Conservation (phyloP, 2,113 vertebrate genomes). For the Hyperoodon ampullatus region DNA sequence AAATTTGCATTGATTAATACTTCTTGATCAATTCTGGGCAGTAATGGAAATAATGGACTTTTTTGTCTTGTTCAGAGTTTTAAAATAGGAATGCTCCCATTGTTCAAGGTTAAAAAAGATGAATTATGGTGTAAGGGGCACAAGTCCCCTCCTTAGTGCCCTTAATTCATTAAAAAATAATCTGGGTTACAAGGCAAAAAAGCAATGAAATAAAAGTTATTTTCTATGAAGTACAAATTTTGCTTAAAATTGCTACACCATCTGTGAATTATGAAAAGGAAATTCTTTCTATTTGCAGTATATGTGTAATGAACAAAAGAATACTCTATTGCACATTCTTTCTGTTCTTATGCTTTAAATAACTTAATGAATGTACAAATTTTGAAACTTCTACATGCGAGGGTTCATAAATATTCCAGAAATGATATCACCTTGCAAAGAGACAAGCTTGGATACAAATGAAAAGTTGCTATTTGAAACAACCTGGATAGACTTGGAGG, state of each 20-base stretch:
- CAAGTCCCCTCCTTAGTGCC: neutral
- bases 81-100: neutral
- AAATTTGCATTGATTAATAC: neutral
- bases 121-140: neutral
- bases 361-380: neutral
- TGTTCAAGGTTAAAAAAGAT: neutral
- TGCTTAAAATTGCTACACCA: neutral
- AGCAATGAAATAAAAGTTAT: neutral
- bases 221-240: neutral
- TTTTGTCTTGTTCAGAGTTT: neutral
- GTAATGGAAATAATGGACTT: neutral
- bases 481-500: neutral
- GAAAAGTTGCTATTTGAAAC: neutral
- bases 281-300: neutral
- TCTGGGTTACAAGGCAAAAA: neutral
- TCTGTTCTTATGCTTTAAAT: neutral
- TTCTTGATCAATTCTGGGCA: neutral
- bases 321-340: neutral
- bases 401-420: neutral
- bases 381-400: neutral
- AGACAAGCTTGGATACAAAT: neutral
- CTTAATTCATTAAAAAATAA: neutral
- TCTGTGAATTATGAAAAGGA: neutral
- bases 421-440: neutral
- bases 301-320: neutral